A percentile compares a stretch with the other conserved stretches of the same genome.
Evolutionary conservation across 2,113 vertebrate species (phyloP).

Genomic region (Engraulis encrasicolus): DNA sequence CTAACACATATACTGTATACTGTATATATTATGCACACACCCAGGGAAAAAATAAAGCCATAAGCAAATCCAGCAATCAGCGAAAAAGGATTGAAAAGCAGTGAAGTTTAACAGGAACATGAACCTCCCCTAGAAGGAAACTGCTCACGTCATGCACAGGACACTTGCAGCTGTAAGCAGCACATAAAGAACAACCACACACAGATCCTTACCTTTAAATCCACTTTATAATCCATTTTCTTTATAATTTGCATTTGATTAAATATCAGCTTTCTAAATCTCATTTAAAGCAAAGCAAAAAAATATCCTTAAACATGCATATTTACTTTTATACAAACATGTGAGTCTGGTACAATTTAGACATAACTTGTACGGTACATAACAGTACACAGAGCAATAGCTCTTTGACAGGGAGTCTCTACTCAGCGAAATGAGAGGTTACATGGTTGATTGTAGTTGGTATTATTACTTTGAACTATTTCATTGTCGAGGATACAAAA

Average conservation of each 20-base stretch:
- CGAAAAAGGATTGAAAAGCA: too few relatives aligned
- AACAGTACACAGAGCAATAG: neutral
- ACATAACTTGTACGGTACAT: neutral
- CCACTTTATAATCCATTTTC: neutral
- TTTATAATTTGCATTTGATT: conserved; percentile 11
- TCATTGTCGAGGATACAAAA: neutral
- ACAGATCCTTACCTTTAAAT: neutral
- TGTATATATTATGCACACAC: too few relatives aligned
- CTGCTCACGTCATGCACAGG: neutral
- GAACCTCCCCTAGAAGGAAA: too few relatives aligned
- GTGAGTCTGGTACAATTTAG: neutral
- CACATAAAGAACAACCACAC: neutral
- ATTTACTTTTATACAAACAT: neutral
- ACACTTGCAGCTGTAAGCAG: neutral
- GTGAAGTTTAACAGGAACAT: too few relatives aligned
- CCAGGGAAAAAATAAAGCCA: too few relatives aligned
- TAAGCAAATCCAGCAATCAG: too few relatives aligned
- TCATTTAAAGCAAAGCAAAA: neutral
- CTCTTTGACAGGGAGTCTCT: neutral
- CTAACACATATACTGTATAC: too few relatives aligned
- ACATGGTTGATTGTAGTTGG: neutral
- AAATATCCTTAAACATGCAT: conserved; percentile 5
- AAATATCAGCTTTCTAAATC: neutral
- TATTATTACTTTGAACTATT: neutral
- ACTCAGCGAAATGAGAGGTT: neutral